Percentiles rank a stretch among this genome's conserved stretches.
Conservation (phyloP, 2,888 invertebrate species). For the Neoaliturus tenellus region DNA sequence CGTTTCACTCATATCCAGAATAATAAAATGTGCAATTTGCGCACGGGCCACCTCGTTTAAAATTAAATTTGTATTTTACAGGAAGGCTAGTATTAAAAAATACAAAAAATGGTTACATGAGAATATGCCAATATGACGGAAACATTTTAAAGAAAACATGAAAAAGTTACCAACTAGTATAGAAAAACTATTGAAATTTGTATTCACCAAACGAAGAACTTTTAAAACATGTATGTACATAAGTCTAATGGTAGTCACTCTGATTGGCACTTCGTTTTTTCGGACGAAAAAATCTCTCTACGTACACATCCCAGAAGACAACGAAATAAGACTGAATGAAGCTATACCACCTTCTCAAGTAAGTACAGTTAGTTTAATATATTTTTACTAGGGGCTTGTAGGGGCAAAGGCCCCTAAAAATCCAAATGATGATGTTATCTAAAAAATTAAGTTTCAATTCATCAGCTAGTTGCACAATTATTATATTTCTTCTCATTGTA, state of each 20-base stretch:
- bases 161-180: neutral
- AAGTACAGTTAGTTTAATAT: too few species aligned
- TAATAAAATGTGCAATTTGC: too few species aligned
- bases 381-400: too few species aligned
- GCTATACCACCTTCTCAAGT: constrained; percentile 31
- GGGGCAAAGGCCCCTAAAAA: too few species aligned
- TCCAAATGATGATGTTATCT: too few species aligned
- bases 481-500: too few species aligned
- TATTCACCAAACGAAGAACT: constrained; percentile 2
- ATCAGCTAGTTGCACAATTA: too few species aligned
- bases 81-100: neutral
- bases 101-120: constrained; percentile 4
- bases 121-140: neutral
- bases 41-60: too few species aligned
- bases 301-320: constrained; percentile 32
- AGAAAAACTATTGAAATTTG: neutral
- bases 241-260: constrained; percentile 28
- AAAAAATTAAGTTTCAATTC: too few species aligned
- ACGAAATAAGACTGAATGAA: constrained; percentile 20
- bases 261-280: constrained; percentile 42
- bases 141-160: neutral
- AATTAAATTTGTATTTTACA: too few species aligned
- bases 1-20: too few species aligned
- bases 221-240: constrained; percentile 29
- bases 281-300: constrained; percentile 34